Base-by-base conservation (phyloP, 1,140 invertebrate species). In the Megalopta genalis region DNA sequence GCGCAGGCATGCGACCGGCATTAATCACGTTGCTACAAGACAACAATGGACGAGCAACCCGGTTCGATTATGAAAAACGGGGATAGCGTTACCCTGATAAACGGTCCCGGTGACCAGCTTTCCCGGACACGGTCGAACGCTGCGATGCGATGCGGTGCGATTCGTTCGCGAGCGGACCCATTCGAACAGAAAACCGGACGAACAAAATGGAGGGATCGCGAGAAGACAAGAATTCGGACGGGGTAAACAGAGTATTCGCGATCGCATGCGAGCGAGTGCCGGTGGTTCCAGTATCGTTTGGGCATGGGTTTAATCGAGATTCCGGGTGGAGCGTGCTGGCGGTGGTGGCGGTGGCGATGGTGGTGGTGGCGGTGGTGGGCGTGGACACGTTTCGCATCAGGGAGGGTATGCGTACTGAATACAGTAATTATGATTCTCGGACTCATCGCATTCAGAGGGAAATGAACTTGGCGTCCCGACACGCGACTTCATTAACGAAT, bases 401-500 rank as follows among this genome's bases (percentile, higher is more conserved):
- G 81, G 62, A 75, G 81, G 77, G 81, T 79, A 86, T 88, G 81
- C 85, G 73, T 62, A 80, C 75, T 80, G 87, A 87, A 88, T 88
- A 88, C 84, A 88, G 87, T 88, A 88, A 88, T 88, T 88, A 88
- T 88, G 85, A 88, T 87, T 88, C 85, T 85, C 81, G 85, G 77
- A 86, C 86, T 72, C 78, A 71, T 86, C 65, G 84, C 86, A 87
- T 88, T 88, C 86, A 84, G 81, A 87, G 83, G 86, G 86, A 85
- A 88, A 88, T 88, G 87, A 87, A 88, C 85, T 88, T 86, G 70
- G 76, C 83, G 78, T 68, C 81, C 76, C 73, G 84, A 88, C 87
- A 88, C 82, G 86, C 84, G 88, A 89, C 88, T 89, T 89, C 84
- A 89, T 89, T 88, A 89, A 89, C 84, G 77, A 86, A 89, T 88